Base-by-base conservation (phyloP, 2,797 vertebrate species). In the Chrosomus eos region DNA sequence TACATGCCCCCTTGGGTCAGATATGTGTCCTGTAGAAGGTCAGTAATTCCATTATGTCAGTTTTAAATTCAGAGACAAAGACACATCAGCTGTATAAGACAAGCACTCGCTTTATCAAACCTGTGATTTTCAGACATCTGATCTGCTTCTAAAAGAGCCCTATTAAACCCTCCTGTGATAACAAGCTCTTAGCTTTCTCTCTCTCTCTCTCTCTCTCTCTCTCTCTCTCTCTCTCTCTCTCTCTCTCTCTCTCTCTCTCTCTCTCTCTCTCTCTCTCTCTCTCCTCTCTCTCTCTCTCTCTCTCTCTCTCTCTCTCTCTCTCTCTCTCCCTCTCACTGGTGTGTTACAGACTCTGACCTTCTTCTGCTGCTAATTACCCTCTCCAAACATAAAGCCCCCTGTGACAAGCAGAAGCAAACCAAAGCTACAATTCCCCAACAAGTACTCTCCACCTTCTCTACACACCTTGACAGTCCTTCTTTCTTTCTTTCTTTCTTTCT, bases 361-460 rank as follows among this genome's bases (percentile, higher is more conserved):
- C 90, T 91, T 82, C 88, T 86, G 73, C 83, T 83, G 91, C 91
- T 95, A 94, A 94, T 94, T 94, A 93, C 51, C 88, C 74, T 85
- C 84, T 81, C 70, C 70, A 73, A 80, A 67, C 70, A 48, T 14
- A 82, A 88, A 87, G 85, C 84, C 86, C 89, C 81, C 78, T 90
- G 89, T 92, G 82, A 85, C 87, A 73, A 71, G 77, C 28, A 74
- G 70, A 80, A 64, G 31, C n/a, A 80, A 81, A 48, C 40, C 26
- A 62, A 64, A 14, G 19, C 31, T 28, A 48, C 31, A 58, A 74
- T 85, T 73, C 36, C 48, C 21, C 31, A 43, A 68, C 21, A 51
- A 74, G 60, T 73, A 81, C 23, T 51, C 33, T 45, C 28, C 51
- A 82, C 21, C 62, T 53, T 83, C 45, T 76, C 8, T 51, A 66